Evolutionary conservation across 1,140 invertebrate genomes (phyloP), one percentile per base, ranked within the genome.

Genomic region (Rhagoletis pomonella): DNA sequence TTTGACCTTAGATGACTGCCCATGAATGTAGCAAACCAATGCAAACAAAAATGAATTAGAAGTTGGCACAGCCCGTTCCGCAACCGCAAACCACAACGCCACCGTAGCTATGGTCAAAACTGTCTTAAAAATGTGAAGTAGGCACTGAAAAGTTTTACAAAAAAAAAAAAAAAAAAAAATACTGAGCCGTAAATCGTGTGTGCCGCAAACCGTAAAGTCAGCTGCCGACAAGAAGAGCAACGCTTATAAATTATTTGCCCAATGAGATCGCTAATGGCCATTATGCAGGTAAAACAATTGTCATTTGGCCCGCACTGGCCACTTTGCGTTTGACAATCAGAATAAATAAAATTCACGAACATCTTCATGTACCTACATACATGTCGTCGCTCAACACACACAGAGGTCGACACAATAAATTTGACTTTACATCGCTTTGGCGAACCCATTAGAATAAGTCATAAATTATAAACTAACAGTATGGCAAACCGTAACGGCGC

Each of bases 201-300:
- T 47, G 17, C 73, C 67, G 42, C 12, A 73, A 17, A 73, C 39
- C 67, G 42, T 73, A 73, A 73, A 73, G 10, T 9, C 39, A 44
- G 42, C 67, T 39, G 10, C 67, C 4, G 39, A 42, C 39, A 44
- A 69, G 65, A 12, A 10, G 29, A 14, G 29, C 50, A 44, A 17
- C 67, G 44, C 67, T 73, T 73, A 14, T 73, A 73, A 73, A 73
- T 47, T 73, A 55, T 81, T 81, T 81, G 47, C 73, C 19, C 73
- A 81, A 81, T 81, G 19, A 50, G 47, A 55, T 81, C 29, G 55
- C 55, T 19, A 55, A 50, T 81, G 73, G 55, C 47, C 73, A 55
- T n/a, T 55, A 55, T 58, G 47, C 73, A 81, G 50, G 73, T 81
- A 81, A 50, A 81, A 81, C 47, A 81, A 81, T 81, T 81, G 17